Base-by-base conservation (phyloP, 2,113 vertebrate species). In the Guaruba guarouba region DNA sequence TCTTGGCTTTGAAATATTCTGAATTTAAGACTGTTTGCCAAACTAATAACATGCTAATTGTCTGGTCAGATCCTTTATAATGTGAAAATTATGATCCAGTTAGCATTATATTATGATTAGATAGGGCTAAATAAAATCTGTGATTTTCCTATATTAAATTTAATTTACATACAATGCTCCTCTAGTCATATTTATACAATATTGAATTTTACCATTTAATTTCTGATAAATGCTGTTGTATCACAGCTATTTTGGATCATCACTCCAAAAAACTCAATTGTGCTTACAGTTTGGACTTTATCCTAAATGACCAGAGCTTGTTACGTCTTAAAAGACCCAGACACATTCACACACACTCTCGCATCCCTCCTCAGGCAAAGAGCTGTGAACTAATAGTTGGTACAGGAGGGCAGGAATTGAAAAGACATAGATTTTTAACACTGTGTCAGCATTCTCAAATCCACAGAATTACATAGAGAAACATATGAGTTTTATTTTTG, bases 61-160 rank as follows among this genome's bases (percentile, higher is more conserved):
- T 94, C 88, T 93, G 87, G 52, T 92, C 66, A 93, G 71, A 79
- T 87, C 74, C 69, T 82, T 89, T 86, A 33, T 77, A 83, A 91
- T 2, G 3, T 89, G 55, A 78, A 91, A 96, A 82, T 92, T 83
- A 85, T 83, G 74, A 92, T 95, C 79, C 87, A 88, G 74, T 95
- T 94, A 95, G 63, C 59, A 57, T 90, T 92, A n/a, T 7, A 6
- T 62, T 73, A 86, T 78, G 82, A 86, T 71, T 94, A 80, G 67
- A 82, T 35, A 87, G 80, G 62, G 67, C 86, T 93, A 89, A 92
- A 82, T 90, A 82, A 83, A 95, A 8, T 3, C 54, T 27, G 37
- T 31, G 39, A 75, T 74, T 95, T 95, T 91, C 92, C 49, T 92
- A 4, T 76, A 55, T 51, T 92, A 86, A 86, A 90, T 92, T 93